Evolutionary conservation across 2,113 vertebrate species (phyloP).

Genomic region (Forbesichthys papilliferus): DNA sequence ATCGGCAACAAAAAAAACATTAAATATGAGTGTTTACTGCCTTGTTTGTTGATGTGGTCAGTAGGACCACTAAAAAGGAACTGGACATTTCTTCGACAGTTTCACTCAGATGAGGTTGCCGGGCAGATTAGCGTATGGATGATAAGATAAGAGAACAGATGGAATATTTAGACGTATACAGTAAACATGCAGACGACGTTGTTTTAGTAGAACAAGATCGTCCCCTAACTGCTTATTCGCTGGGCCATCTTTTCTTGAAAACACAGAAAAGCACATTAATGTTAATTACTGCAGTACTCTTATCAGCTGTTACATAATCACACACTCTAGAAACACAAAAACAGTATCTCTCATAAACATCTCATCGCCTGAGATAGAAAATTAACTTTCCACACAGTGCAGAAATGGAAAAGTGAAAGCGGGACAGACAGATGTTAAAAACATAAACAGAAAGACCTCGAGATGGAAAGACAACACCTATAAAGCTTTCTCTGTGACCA

Average conservation of each 20-base stretch:
- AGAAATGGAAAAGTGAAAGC: conserved; percentile 1
- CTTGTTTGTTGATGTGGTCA: conserved; percentile 18
- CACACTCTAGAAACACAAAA: conserved; percentile 1
- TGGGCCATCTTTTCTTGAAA: conserved; percentile 26
- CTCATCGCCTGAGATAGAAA: background rate
- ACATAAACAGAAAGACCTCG: conserved; percentile 4
- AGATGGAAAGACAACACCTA: background rate
- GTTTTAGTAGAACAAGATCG: conserved; percentile 21
- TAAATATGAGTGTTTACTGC: conserved; percentile 2
- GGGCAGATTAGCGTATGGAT: background rate
- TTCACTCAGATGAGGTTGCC: background rate
- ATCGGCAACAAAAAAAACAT: background rate
- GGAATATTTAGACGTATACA: background rate
- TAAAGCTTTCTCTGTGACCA: conserved; percentile 29
- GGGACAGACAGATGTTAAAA: background rate
- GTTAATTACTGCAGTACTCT: conserved; percentile 25
- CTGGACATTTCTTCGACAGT: background rate
- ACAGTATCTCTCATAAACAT: conserved; percentile 11
- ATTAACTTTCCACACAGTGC: conserved; percentile 9
- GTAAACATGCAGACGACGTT: conserved; percentile 30
- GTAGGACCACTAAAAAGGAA: conserved; percentile 6
- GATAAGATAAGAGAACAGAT: no score
- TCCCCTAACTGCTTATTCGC: conserved; percentile 17
- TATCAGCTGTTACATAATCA: conserved; percentile 34
- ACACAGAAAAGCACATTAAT: conserved; percentile 25